phyloP scores from a whole-genome alignment of 2,888 invertebrate species.

The Gandaritis pyraliata region DNA sequence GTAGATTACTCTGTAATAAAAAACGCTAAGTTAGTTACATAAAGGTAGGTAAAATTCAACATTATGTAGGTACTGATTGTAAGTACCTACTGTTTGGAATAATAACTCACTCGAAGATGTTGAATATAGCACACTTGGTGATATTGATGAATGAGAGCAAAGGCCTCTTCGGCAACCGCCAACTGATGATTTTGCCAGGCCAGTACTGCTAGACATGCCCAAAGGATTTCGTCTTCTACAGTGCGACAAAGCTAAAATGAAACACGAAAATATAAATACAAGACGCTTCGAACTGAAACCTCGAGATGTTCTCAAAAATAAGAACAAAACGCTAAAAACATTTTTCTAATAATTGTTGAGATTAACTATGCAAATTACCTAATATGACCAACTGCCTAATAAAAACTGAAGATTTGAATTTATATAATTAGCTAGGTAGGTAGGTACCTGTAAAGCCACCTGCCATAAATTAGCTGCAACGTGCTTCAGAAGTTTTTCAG shows the following conservation, averaged over 20 bases:
- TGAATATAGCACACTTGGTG: constrained; percentile 94
- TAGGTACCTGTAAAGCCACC: constrained; percentile 89
- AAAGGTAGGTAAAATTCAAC: no score
- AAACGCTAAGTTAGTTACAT: not conserved
- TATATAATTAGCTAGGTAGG: constrained; percentile 49
- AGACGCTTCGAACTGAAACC: no score
- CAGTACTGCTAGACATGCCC: constrained; percentile 97
- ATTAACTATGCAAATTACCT: no score
- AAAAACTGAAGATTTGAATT: not conserved
- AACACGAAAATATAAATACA: constrained; percentile 20
- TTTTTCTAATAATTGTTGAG: no score
- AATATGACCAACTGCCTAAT: no score
- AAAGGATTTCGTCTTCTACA: constrained; percentile 87
- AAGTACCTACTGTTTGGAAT: not conserved
- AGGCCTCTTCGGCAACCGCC: constrained; percentile 97
- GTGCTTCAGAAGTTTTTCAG: constrained; percentile 81
- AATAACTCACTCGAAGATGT: constrained; percentile 87
- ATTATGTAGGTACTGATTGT: not conserved
- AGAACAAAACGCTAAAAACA: no score
- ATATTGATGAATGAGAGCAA: constrained; percentile 85
- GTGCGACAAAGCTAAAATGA: constrained; percentile 73
- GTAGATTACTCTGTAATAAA: constrained; percentile 67
- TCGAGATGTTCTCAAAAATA: no score
- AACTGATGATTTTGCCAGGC: constrained; percentile 94
- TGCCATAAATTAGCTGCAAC: constrained; percentile 92